phyloP scores from a whole-genome alignment of 2,888 invertebrate species.

The Drosophila anomalata region DNA sequence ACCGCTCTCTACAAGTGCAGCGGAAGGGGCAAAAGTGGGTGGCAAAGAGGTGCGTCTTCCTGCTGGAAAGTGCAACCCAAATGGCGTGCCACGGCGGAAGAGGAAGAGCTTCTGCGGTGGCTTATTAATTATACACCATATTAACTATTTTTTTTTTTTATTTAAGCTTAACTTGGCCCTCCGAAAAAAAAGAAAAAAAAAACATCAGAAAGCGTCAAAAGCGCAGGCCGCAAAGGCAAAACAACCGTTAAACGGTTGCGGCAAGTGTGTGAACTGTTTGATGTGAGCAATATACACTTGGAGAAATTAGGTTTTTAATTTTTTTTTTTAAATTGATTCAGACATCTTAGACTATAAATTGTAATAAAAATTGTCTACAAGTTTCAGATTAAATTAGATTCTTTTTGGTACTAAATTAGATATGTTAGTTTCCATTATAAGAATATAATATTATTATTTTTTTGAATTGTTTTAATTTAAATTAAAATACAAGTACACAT shows the following conservation, averaged over 20 bases:
- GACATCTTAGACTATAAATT: no score
- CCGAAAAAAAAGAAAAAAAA: background rate
- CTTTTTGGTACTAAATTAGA: no score
- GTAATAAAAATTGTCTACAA: no score
- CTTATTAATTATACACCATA: slow-evolving; percentile 38
- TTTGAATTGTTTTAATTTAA: no score
- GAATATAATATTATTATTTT: no score
- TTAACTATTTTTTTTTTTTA: background rate
- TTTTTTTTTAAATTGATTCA: no score
- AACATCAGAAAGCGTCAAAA: slow-evolving; percentile 43
- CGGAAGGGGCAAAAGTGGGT: slow-evolving; percentile 15
- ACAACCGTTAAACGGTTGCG: slow-evolving; percentile 34
- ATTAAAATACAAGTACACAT: no score
- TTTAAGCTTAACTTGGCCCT: slow-evolving; percentile 19
- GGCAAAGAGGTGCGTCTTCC: slow-evolving; percentile 39
- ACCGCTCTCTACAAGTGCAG: slow-evolving; percentile 12
- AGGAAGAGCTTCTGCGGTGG: slow-evolving; percentile 21
- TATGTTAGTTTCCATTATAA: no score
- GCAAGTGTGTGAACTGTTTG: slow-evolving; percentile 47
- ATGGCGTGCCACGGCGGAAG: slow-evolving; percentile 32
- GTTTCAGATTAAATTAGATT: no score
- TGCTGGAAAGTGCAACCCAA: slow-evolving; percentile 47
- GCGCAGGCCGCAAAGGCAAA: slow-evolving; percentile 46
- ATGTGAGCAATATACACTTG: slow-evolving; percentile 10
- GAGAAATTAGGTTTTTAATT: background rate